Conservation (phyloP, 2,113 vertebrate species). For the Oreochromis spilurus region DNA sequence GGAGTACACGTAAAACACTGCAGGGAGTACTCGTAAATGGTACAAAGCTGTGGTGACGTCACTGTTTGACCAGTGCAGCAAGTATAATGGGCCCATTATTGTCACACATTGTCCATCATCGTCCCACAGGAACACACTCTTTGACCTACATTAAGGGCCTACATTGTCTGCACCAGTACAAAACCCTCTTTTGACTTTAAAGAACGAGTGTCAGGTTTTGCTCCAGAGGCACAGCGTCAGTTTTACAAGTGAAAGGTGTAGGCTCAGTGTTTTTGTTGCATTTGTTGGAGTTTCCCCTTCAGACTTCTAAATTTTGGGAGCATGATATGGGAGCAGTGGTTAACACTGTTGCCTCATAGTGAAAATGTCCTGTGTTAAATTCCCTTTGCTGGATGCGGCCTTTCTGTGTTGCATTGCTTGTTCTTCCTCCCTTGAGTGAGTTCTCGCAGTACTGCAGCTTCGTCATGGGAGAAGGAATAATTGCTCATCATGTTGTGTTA, state of each 20-base stretch:
- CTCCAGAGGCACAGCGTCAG: background rate
- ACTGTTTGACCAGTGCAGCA: background rate
- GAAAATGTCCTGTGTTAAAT: background rate
- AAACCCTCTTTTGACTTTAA: background rate
- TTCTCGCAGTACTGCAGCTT: background rate
- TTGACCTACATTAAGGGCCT: background rate
- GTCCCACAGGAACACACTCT: background rate
- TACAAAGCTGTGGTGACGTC: background rate
- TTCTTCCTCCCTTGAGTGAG: background rate
- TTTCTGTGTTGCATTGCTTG: background rate
- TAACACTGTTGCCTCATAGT: background rate
- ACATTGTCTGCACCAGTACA: background rate
- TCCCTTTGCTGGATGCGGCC: rapidly evolving
- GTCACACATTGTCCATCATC: background rate
- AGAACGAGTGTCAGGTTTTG: rapidly evolving
- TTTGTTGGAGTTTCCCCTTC: background rate
- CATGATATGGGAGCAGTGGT: background rate
- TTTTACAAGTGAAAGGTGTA: background rate
- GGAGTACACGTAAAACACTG: background rate
- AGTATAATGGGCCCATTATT: background rate
- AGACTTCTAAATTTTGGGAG: background rate
- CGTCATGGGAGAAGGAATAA: background rate
- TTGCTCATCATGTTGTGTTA: background rate
- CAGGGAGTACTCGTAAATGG: background rate
- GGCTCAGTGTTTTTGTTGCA: background rate